Base-by-base conservation (phyloP, 2,113 vertebrate species). In the Stomatorhinus ivindoensis region DNA sequence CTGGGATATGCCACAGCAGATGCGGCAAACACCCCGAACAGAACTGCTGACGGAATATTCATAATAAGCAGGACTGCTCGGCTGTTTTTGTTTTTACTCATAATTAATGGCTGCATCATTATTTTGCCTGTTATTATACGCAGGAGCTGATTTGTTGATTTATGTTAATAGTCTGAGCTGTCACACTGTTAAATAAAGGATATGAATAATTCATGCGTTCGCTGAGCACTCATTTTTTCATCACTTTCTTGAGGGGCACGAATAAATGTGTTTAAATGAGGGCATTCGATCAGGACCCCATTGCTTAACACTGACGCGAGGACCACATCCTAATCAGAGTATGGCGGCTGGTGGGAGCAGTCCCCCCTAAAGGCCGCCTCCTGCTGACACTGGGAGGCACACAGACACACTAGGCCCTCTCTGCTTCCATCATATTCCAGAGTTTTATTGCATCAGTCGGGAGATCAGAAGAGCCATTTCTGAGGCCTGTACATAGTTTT, bases 381-480 rank as follows among this genome's bases (percentile, higher is more conserved):
- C 24, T 24, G 39, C 44, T n/a, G 44, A n/a, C 9, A 24, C 46
- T n/a, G 17, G 24, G 9, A 48, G 82, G 47, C 42, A 27, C 39
- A 85, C 82, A 47, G 53, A 73, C 19, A 73, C 31, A 69, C 27
- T 24, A n/a, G 46, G 24, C 42, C 15, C 27, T 47, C 58, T 88
- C 35, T 13, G 31, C 47, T 91, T 51, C 83, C 84, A 91, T 92
- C 65, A 94, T 94, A 93, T 92, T 89, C 85, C 91, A 94, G 84
- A 87, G 91, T 94, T 96, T 95, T 96, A 96, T 96, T 96, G 95
- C 95, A 94, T 95, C 93, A 89, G 93, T 95, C 93, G 92, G 96
- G 94, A 93, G 92, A 92, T 95, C 92, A 93, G 84, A 92, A 89
- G 92, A 89, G 80, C 92, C 84, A 39, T 27, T 93, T 94, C 94